phyloP scores from a whole-genome alignment of 2,113 vertebrate genomes.

The Buteo buteo region DNA sequence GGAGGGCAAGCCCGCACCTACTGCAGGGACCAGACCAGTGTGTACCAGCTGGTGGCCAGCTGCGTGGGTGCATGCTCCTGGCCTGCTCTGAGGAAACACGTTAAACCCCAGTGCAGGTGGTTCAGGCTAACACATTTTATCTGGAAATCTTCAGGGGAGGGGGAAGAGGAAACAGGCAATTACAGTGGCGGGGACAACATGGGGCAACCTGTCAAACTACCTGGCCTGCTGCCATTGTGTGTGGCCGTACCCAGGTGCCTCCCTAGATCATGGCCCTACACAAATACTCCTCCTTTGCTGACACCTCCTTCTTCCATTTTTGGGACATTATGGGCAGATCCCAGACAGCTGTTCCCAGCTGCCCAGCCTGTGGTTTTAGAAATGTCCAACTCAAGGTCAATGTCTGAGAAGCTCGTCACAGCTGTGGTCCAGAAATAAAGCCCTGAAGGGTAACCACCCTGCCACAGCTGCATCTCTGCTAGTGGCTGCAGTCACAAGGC shows the following conservation, averaged over 20 bases:
- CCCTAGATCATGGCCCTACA: neutral
- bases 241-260: neutral
- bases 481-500: neutral
- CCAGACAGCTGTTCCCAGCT: neutral
- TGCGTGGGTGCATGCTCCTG: fast-evolving
- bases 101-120: neutral
- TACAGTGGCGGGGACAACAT: neutral
- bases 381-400: neutral
- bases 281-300: neutral
- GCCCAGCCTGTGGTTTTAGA: neutral
- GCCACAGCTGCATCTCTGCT: neutral
- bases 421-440: fast-evolving
- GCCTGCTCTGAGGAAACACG: neutral
- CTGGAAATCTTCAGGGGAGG: neutral
- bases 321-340: neutral
- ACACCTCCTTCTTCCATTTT: neutral
- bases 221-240: fast-evolving
- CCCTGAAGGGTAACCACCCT: neutral
- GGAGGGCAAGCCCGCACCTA: neutral
- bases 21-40: neutral
- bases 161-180: neutral
- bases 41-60: neutral
- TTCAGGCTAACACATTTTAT: neutral
- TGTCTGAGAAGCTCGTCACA: neutral
- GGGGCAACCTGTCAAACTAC: neutral